Evolutionary conservation across 2,797 vertebrate species (phyloP).

Genomic region (Phataginus tricuspis): DNA sequence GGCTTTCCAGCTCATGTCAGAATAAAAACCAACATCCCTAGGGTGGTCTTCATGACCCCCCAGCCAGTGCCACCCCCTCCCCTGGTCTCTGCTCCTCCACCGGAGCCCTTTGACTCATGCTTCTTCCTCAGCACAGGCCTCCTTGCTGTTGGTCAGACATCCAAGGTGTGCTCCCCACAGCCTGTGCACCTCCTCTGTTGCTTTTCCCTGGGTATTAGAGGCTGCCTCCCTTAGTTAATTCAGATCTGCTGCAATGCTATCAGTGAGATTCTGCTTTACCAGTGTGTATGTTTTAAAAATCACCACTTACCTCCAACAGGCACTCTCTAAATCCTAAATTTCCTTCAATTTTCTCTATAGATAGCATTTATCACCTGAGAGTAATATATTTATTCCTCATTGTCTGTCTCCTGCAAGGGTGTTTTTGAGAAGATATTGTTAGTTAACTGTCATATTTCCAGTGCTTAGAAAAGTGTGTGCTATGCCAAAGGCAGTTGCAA

Average conservation of each 20-base stretch:
- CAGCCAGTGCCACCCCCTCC: neutral
- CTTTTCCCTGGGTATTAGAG: neutral
- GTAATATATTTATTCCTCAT: neutral
- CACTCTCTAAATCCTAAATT: neutral
- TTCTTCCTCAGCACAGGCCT: neutral
- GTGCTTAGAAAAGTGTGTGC: neutral
- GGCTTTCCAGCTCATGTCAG: neutral
- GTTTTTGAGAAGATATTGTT: constrained; percentile 19
- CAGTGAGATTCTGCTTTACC: neutral
- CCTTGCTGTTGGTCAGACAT: neutral
- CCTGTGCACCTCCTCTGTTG: neutral
- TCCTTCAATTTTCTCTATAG: neutral
- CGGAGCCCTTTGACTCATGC: neutral
- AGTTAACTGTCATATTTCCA: neutral
- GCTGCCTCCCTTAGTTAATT: neutral
- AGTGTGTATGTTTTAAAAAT: neutral
- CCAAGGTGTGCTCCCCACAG: neutral
- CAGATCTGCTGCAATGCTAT: neutral
- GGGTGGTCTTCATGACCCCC: neutral
- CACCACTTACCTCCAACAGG: neutral
- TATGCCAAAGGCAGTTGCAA: neutral
- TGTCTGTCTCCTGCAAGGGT: neutral
- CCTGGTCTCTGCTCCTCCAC: neutral
- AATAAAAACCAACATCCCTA: neutral
- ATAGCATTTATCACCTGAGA: neutral